These are phyloP conservation scores for Lipophrys pholis DNA, from an alignment of 2,113 vertebrate species.

Conservation along the genomic window DNA sequence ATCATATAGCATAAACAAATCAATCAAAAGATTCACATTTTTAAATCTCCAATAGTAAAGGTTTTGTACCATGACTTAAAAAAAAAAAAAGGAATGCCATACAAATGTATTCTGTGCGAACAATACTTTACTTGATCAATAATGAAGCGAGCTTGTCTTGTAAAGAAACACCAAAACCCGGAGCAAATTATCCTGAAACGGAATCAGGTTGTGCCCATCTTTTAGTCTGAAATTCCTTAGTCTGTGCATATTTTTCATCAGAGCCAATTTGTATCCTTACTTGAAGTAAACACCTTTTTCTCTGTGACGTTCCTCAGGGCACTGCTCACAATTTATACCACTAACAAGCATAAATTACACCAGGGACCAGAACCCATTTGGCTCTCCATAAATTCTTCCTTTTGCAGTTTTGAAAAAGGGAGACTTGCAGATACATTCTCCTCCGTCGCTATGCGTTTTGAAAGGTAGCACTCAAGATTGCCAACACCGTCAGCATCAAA, in stretches of 20 bases:
- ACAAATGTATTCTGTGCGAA: neutral
- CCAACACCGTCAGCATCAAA: constrained; percentile 31
- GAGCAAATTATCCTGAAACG: constrained; percentile 5
- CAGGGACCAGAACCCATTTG: constrained; percentile 41
- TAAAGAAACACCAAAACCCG: constrained; percentile 13
- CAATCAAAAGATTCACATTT: neutral
- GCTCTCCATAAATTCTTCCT: constrained; percentile 36
- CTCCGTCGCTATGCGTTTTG: constrained; percentile 36
- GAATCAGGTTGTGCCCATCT: constrained; percentile 5
- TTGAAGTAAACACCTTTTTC: constrained; percentile 44
- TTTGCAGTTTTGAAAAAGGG: constrained; percentile 50
- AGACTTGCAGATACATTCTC: constrained; percentile 34
- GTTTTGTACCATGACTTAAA: neutral
- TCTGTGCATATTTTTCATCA: constrained; percentile 19
- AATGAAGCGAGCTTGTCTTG: constrained; percentile 1
- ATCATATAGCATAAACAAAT: too few species aligned
- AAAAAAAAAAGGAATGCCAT: neutral
- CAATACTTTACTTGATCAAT: constrained; percentile 8
- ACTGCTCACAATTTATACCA: constrained; percentile 39
- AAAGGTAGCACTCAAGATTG: constrained; percentile 43
- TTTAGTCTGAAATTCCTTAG: constrained; percentile 21
- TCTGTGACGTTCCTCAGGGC: constrained; percentile 11
- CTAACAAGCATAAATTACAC: constrained; percentile 53
- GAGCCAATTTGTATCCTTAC: constrained; percentile 32
- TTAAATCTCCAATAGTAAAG: neutral